Percentiles rank a stretch among this genome's conserved stretches.
Evolutionary conservation across 2,113 vertebrate species (phyloP).

Genomic region (Felis catus): DNA sequence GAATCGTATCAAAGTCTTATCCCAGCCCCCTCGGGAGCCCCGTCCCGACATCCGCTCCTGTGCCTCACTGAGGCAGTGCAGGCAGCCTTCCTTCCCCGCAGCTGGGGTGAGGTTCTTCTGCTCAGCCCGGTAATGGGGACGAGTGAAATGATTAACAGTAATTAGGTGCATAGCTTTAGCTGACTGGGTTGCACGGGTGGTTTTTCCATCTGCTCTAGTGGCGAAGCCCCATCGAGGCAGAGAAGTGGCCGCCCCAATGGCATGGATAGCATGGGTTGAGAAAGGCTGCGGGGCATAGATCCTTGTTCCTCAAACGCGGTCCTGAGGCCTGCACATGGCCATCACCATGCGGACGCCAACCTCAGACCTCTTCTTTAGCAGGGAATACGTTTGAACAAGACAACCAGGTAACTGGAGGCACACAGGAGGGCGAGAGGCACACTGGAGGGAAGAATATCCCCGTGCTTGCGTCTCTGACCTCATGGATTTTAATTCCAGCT

Average conservation of each 20-base stretch:
- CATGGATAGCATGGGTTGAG: background rate
- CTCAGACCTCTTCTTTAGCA: background rate
- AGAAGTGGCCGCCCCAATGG: background rate
- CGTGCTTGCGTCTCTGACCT: background rate
- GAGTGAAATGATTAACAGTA: background rate
- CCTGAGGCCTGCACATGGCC: background rate
- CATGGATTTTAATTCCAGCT: background rate
- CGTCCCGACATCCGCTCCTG: too few species aligned
- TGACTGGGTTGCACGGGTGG: accelerated
- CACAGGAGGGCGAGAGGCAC: background rate
- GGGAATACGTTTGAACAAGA: background rate
- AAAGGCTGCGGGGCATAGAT: accelerated
- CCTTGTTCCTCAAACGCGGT: background rate
- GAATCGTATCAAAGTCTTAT: background rate
- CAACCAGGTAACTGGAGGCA: background rate
- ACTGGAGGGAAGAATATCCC: accelerated
- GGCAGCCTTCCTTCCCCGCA: background rate
- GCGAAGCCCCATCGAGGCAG: background rate
- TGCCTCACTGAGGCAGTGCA: background rate
- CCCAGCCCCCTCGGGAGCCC: background rate
- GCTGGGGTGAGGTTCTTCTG: background rate
- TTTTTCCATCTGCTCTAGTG: background rate
- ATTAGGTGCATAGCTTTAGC: background rate
- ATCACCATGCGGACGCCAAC: background rate
- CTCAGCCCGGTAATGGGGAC: background rate